These are phyloP conservation scores for Neodontobutis hainanensis DNA, from an alignment of 2,113 vertebrate genomes.

Conservation along the genomic window DNA sequence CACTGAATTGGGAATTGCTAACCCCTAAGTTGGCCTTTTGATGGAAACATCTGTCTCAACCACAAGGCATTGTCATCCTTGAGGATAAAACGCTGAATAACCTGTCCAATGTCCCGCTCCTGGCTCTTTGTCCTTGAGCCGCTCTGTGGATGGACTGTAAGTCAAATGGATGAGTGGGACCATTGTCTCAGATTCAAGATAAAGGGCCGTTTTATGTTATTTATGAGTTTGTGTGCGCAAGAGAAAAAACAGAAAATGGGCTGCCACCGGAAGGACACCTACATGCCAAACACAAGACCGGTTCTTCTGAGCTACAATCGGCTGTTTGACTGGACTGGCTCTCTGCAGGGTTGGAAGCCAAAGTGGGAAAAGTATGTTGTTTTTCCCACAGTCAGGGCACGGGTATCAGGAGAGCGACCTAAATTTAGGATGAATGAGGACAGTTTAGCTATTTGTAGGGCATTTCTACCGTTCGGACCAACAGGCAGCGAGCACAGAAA, in stretches of 20 bases:
- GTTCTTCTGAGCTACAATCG: slow-evolving; percentile 58
- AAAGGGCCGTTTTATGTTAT: slow-evolving; percentile 55
- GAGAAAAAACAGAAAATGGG: slow-evolving; percentile 12
- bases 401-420: slow-evolving; percentile 47
- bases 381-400: slow-evolving; percentile 57
- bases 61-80: slow-evolving; percentile 39
- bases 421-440: slow-evolving; percentile 65
- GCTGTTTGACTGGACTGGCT: slow-evolving; percentile 36
- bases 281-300: slow-evolving; percentile 37
- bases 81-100: slow-evolving; percentile 48
- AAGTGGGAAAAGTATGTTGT: slow-evolving; percentile 17
- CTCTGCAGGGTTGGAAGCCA: not conserved
- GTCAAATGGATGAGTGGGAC: slow-evolving; percentile 34
- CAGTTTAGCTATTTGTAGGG: slow-evolving; percentile 50
- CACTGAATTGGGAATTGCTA: slow-evolving; percentile 40
- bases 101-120: slow-evolving; percentile 2
- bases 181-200: slow-evolving; percentile 60
- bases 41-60: slow-evolving; percentile 55
- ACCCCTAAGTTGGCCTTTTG: slow-evolving; percentile 36
- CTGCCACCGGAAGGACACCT: slow-evolving; percentile 57
- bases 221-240: slow-evolving; percentile 12
- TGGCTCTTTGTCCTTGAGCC: slow-evolving; percentile 47
- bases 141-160: slow-evolving; percentile 43
- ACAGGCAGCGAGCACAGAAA: slow-evolving; percentile 15
- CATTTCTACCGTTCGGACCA: slow-evolving; percentile 19